Conservation (phyloP, 1,140 invertebrate genomes). For the Chymomyza costata region DNA sequence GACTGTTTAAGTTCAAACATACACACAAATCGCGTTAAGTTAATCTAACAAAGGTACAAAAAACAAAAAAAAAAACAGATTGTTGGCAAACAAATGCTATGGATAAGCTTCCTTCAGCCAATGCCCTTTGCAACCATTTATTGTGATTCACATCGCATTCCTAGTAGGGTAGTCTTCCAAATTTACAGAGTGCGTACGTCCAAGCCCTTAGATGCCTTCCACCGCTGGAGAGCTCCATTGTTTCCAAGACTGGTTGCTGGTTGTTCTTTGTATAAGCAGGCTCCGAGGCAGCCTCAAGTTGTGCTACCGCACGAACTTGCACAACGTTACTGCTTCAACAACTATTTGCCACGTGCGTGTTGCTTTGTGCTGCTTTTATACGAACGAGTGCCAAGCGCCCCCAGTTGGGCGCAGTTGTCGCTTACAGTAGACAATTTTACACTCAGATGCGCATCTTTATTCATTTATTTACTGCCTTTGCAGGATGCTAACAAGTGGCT, state of each 20-base stretch:
- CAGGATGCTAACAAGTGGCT: conserved; percentile 33
- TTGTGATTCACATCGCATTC: conserved; percentile 44
- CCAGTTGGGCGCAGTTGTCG: conserved; percentile 1
- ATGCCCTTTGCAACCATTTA: conserved; percentile 11
- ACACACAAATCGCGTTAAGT: conserved; percentile 1
- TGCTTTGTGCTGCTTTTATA: too few species aligned
- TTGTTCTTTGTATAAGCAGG: neutral
- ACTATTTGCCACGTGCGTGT: neutral
- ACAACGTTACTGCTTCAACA: neutral
- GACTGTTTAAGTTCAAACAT: neutral
- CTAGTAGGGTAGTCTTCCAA: conserved; percentile 52
- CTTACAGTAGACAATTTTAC: conserved; percentile 55
- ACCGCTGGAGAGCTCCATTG: neutral
- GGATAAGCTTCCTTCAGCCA: neutral
- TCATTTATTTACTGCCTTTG: conserved; percentile 33
- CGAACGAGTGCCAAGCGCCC: neutral
- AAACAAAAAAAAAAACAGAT: neutral
- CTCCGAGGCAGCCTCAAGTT: conserved; percentile 1
- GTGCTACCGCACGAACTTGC: too few species aligned
- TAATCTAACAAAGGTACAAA: conserved; percentile 1
- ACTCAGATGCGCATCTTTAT: conserved; percentile 46
- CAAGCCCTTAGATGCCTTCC: neutral
- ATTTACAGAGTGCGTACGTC: conserved; percentile 11
- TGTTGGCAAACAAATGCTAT: too few species aligned
- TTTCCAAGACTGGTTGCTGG: too few species aligned